A percentile compares a stretch with the other conserved stretches of the same genome.
These are phyloP conservation scores for Sorex fumeus DNA, from an alignment of 2,113 vertebrate genomes.

Conservation along the genomic window DNA sequence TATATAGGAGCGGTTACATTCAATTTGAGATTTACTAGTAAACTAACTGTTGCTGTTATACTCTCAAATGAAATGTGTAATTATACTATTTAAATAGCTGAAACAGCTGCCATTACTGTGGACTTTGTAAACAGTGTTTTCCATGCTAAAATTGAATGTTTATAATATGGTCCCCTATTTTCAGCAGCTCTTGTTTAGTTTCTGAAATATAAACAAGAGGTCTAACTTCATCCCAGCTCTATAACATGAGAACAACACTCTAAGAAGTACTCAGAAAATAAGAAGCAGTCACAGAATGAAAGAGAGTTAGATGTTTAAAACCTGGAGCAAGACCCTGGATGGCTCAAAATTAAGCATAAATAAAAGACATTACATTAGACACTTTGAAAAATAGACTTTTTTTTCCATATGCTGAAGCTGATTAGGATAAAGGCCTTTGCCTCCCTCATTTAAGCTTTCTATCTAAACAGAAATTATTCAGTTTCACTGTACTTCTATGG, in stretches of 20 bases:
- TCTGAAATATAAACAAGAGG: conserved; percentile 85
- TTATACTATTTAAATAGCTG: conserved; percentile 88
- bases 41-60: conserved; percentile 77
- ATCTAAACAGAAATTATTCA: conserved; percentile 79
- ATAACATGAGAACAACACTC: conserved; percentile 48
- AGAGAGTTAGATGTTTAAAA: conserved; percentile 54
- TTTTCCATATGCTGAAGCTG: not conserved
- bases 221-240: conserved; percentile 69
- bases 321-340: conserved; percentile 41
- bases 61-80: conserved; percentile 85
- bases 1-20: conserved; percentile 77
- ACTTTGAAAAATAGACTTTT: conserved; percentile 23
- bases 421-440: conserved; percentile 33
- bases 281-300: conserved; percentile 56
- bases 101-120: conserved; percentile 82
- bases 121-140: conserved; percentile 76
- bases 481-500: conserved; percentile 80
- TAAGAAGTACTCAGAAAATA: not conserved
- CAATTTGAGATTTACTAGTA: conserved; percentile 79
- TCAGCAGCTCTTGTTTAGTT: conserved; percentile 80
- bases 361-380: conserved; percentile 46
- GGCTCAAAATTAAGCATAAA: conserved; percentile 62
- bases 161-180: conserved; percentile 82
- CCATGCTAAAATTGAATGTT: conserved; percentile 84
- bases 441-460: conserved; percentile 69